Base-by-base conservation (phyloP, 37 sponge, comb jelly and placozoan species). In the Mnemiopsis leidyi region DNA sequence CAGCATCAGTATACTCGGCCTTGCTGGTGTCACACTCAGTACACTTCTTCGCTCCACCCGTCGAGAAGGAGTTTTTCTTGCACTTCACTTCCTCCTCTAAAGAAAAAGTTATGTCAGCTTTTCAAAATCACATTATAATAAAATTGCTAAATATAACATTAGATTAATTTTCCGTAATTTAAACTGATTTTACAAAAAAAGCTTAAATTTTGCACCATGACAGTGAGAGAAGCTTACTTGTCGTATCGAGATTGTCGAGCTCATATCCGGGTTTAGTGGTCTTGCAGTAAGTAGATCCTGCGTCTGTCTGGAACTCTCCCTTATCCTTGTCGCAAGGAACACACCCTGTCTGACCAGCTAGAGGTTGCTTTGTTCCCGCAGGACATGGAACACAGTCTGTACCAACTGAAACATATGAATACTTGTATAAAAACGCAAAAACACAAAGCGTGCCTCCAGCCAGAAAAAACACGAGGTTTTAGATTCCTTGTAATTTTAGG, bases 51-150 rank as follows among this genome's bases (percentile, higher is more conserved):
- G 61, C 29, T 21, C 48, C 35, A 28, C 90, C 90, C 7, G 90
- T 25, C 26, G 90, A 85, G 48, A n/a, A 85, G 24, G 25, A 85
- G 90, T 85, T 38, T 28, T 85, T 85, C 29, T 13, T 3, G 29
- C 90, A 85, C 29, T 16, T 1, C 36, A 79, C 82, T 48, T 48
- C 61, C 9, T 48, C 61, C 61, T 48, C 61, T 48, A 13, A 48
- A 13, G 61, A n/a, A n/a, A n/a, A n/a, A n/a, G n/a, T n/a, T n/a
- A n/a, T n/a, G n/a, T n/a, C n/a, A n/a, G n/a, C n/a, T n/a, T n/a
- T n/a, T n/a, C n/a, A n/a, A n/a, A n/a, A n/a, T n/a, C n/a, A n/a
- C n/a, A n/a, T n/a, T n/a, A n/a, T n/a, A n/a, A n/a, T n/a, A n/a
- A n/a, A n/a, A n/a, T n/a, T n/a, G n/a, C n/a, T n/a, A n/a, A n/a